A percentile compares a stretch with the other conserved stretches of the same genome.
phyloP scores from a whole-genome alignment of 2,888 invertebrate genomes.

The Nowickia ferox region DNA sequence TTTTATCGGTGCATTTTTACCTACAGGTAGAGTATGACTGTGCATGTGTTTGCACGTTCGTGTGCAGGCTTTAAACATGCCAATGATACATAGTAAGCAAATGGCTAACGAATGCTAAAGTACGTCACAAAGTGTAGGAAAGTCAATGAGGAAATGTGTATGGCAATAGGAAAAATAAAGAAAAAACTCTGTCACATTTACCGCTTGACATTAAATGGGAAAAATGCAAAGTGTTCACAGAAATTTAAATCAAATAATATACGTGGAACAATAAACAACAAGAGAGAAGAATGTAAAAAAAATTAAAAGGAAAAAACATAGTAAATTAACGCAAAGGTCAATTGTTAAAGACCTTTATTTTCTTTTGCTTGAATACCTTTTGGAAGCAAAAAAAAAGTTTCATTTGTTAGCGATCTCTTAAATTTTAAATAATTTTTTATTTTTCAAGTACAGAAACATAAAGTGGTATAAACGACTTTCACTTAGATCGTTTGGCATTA shows the following conservation, averaged over 20 bases:
- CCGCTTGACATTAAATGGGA: conserved; percentile 79
- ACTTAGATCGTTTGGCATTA: background rate
- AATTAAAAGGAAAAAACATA: conserved; percentile 53
- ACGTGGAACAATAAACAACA: conserved; percentile 32
- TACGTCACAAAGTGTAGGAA: conserved; percentile 33
- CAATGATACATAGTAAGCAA: conserved; percentile 27
- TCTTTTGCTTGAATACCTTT: background rate
- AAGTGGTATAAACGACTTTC: background rate
- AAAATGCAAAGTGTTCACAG: conserved; percentile 57
- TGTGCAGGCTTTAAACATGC: conserved; percentile 10
- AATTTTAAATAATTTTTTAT: background rate
- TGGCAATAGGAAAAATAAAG: conserved; percentile 30
- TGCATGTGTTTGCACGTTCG: background rate
- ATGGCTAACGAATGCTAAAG: conserved; percentile 31
- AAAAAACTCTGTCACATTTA: conserved; percentile 78
- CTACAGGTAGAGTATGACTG: background rate
- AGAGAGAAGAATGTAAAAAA: background rate
- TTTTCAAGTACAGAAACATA: background rate
- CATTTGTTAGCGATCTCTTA: background rate
- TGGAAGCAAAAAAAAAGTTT: conserved; percentile 1
- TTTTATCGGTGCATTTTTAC: conserved; percentile 39
- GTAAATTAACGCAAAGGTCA: conserved; percentile 69
- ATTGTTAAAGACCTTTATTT: conserved; percentile 26
- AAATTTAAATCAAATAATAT: conserved; percentile 49
- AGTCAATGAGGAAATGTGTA: conserved; percentile 12